Evolutionary conservation across 2,113 vertebrate genomes (phyloP), one percentile per base, ranked within the genome.

Genomic region (Peucedramus taeniatus): DNA sequence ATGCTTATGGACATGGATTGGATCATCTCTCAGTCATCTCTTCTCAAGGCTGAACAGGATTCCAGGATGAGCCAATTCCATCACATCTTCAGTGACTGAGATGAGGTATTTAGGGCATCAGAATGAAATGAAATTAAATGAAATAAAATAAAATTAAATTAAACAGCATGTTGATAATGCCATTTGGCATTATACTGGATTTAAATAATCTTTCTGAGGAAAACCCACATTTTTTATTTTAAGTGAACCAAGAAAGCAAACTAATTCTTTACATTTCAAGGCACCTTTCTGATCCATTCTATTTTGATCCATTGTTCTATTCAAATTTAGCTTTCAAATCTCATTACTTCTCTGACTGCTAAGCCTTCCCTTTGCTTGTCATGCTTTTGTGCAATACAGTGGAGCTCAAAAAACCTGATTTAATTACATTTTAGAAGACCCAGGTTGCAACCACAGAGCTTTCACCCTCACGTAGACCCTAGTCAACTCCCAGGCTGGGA

Each of bases 281-380:
- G 21, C 37, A 90, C 44, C n/a, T 92, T 92, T 95, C 83, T 90
- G 42, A 63, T 90, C 81, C 64, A 89, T 86, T 94, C 68, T 83
- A 71, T 92, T 94, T 71, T 85, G 42, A 66, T 90, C 86, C 71
- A 90, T 71, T 88, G 82, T 81, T 94, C 68, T 85, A 81, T 90
- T 94, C 75, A 94, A 92, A 89, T 45, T 83, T 75, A 90, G 83
- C 87, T 90, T 94, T 96, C 87, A 96, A 91, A 93, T 80, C 85
- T 88, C 63, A 68, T 93, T 96, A 82, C 39, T 93, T 82, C 56
- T 94, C 64, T 86, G 68, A 47, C 76, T 91, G 18, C 59, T 86
- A 88, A 94, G 80, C 39, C 68, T 76, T 65, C n/a, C n/a, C 40
- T 88, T 84, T 89, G 44, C 44, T 65, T 95, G 56, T 68, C 71